Conservation (phyloP, 2,113 vertebrate genomes). For the Channa maculata region DNA sequence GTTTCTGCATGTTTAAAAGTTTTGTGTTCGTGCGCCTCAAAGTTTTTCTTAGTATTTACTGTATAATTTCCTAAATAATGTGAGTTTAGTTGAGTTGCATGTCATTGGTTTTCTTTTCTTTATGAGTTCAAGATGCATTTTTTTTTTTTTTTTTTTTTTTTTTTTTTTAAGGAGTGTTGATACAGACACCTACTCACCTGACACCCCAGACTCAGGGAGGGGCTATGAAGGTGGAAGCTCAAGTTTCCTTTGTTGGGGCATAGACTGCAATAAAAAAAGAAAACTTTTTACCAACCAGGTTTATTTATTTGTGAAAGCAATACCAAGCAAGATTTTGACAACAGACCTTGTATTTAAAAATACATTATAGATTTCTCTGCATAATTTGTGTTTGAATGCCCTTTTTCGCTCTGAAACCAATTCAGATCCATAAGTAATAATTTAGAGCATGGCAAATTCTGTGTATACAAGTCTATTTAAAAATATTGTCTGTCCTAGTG, state of each 20-base stretch:
- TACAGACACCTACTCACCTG: constrained; percentile 72
- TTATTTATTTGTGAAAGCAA: neutral
- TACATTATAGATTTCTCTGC: too few relatives aligned
- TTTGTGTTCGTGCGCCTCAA: constrained; percentile 34
- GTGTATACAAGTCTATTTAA: neutral
- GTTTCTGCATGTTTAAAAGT: constrained; percentile 18
- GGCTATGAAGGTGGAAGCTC: constrained; percentile 36
- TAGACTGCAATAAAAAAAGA: constrained; percentile 2
- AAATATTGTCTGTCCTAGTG: neutral
- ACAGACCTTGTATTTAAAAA: constrained; percentile 6
- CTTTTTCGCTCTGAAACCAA: constrained; percentile 11
- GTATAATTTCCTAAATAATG: neutral
- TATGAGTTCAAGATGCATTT: constrained; percentile 8
- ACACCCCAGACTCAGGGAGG: constrained; percentile 51
- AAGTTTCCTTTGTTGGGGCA: constrained; percentile 64
- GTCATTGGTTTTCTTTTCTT: constrained; percentile 18
- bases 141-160: constrained; percentile 42
- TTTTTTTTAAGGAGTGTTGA: constrained; percentile 26
- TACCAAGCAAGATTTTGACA: constrained; percentile 1
- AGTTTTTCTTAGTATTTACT: constrained; percentile 6
- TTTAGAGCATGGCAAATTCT: constrained; percentile 15
- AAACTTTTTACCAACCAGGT: constrained; percentile 17
- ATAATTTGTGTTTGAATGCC: too few relatives aligned
- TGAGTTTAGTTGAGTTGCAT: neutral
- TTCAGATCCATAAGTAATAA: neutral